Percentiles rank a stretch among this genome's conserved stretches.
phyloP scores from a whole-genome alignment of 2,888 invertebrate species.

The Mesopsocus fuscifrons region DNA sequence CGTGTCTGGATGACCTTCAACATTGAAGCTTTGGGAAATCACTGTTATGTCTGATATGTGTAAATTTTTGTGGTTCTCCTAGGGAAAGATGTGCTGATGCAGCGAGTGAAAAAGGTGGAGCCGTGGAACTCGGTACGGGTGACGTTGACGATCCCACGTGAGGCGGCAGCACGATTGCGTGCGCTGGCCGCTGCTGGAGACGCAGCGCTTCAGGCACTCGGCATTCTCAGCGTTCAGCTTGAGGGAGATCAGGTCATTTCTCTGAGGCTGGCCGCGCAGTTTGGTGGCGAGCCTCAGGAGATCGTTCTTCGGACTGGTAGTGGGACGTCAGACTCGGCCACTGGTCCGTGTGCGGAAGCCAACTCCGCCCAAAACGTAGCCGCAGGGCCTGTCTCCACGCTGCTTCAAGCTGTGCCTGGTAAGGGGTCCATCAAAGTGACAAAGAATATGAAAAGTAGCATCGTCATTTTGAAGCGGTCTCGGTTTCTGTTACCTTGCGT shows the following conservation, averaged over 20 bases:
- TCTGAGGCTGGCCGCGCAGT: conserved; percentile 39
- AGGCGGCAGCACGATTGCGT: conserved; percentile 79
- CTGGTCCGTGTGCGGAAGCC: conserved; percentile 16
- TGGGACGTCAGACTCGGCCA: conserved; percentile 12
- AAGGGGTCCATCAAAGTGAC: no score
- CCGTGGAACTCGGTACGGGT: conserved; percentile 98
- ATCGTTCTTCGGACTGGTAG: conserved; percentile 31
- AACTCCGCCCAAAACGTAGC: conserved; percentile 15
- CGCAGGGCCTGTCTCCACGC: no score
- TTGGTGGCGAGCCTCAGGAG: conserved; percentile 49
- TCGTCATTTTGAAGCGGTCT: no score
- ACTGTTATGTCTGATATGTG: no score
- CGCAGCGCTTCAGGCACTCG: conserved; percentile 71
- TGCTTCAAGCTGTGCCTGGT: no score
- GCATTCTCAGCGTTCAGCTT: conserved; percentile 88
- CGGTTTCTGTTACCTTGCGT: no score
- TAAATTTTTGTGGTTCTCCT: no score
- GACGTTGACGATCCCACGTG: conserved; percentile 91
- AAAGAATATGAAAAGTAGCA: no score
- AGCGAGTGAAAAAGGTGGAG: conserved; percentile 60
- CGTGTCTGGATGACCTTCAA: no score
- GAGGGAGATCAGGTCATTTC: conserved; percentile 64
- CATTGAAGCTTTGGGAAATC: no score
- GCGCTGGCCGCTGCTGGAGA: conserved; percentile 85
- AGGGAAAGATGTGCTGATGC: conserved; percentile 32